Conservation (phyloP, 1,140 invertebrate species). For the Drosophila aff. region DNA sequence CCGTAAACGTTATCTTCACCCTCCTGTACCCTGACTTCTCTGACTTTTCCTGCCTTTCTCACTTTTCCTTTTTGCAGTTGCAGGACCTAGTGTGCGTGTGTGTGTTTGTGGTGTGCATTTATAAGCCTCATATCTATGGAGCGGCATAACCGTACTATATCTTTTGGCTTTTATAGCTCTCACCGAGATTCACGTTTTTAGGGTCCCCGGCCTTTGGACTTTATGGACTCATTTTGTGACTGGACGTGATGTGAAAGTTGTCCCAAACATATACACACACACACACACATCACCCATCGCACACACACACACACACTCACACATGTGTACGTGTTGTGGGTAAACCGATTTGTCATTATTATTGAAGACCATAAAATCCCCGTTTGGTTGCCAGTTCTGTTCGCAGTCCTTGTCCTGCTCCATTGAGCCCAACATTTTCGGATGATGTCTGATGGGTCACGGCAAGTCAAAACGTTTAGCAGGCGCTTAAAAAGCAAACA, state of each 20-base stretch:
- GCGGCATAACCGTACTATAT: constrained; percentile 47
- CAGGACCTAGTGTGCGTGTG: neutral
- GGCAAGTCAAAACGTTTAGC: constrained; percentile 68
- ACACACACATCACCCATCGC: neutral
- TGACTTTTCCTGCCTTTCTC: constrained; percentile 38
- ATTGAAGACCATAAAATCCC: constrained; percentile 67
- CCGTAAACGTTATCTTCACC: constrained; percentile 72
- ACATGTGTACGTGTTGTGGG: constrained; percentile 18
- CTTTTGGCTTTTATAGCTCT: constrained; percentile 67
- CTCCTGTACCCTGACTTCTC: neutral
- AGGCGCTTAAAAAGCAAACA: constrained; percentile 61
- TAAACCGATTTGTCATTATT: constrained; percentile 82
- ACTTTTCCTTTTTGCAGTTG: constrained; percentile 14
- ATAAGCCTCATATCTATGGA: constrained; percentile 37
- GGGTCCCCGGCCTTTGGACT: constrained; percentile 64
- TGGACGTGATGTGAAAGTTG: constrained; percentile 72
- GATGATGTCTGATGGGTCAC: constrained; percentile 23
- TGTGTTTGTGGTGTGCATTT: neutral
- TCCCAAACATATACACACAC: constrained; percentile 18
- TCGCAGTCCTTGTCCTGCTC: neutral
- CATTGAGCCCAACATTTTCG: constrained; percentile 3
- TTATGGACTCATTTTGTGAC: constrained; percentile 72
- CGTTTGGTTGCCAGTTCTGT: neutral
- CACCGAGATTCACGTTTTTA: constrained; percentile 73
- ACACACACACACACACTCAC: constrained; percentile 1